phyloP scores from a whole-genome alignment of 2,797 vertebrate species.

The Microctenopoma steveboyesi region DNA sequence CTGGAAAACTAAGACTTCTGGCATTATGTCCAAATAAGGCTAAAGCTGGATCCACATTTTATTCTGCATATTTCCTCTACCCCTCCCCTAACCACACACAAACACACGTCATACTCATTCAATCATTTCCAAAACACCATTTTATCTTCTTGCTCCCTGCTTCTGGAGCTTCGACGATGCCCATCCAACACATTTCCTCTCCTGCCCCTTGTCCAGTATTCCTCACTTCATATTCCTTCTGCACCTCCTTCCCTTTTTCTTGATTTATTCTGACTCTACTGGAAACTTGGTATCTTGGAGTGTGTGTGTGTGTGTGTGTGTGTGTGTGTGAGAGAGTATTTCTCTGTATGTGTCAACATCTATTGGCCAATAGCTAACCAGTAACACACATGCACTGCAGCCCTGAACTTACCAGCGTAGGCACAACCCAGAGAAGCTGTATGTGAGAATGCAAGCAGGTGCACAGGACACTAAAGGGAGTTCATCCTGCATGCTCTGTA shows the following conservation, averaged over 20 bases:
- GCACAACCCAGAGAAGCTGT: no score
- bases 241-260: background rate
- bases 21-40: constrained; percentile 83
- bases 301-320: no score
- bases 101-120: constrained; percentile 1
- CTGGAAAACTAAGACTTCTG: constrained; percentile 9
- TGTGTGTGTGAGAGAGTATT: no score
- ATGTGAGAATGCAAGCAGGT: no score
- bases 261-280: background rate
- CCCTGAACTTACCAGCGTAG: no score
- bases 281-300: no score
- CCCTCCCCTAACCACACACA: background rate
- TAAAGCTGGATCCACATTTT: constrained; percentile 70
- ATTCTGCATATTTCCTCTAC: background rate
- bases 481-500: no score
- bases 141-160: constrained; percentile 7
- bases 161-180: background rate
- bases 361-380: no score
- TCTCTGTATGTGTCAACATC: no score
- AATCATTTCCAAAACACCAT: constrained; percentile 6
- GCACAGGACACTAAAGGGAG: no score
- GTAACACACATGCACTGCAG: no score
- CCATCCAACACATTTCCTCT: background rate
- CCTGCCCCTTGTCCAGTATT: background rate
- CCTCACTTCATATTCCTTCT: background rate